A percentile compares a stretch with the other conserved stretches of the same genome.
Evolutionary conservation across 1,140 invertebrate species (phyloP).

Genomic region (Marisa cornuarietis): DNA sequence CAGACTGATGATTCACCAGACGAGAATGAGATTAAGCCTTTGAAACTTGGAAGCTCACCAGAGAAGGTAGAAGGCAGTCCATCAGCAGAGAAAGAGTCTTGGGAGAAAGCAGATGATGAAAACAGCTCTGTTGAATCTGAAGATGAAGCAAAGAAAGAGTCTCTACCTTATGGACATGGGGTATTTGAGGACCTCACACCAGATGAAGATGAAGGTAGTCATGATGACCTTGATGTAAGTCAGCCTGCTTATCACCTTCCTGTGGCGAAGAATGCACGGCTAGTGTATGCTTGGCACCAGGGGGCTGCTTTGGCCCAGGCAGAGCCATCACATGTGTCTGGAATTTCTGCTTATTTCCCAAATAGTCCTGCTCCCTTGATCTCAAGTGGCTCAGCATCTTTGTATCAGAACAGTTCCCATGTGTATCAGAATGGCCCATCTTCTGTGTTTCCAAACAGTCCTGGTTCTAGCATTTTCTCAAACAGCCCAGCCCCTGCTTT

Average conservation of each 20-base stretch:
- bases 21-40: slow-evolving; percentile 4
- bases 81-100: background rate
- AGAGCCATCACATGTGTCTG: background rate
- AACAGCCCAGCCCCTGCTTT: slow-evolving; percentile 4
- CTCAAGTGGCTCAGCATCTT: background rate
- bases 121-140: background rate
- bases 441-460: slow-evolving; percentile 6
- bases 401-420: slow-evolving; percentile 8
- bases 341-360: background rate
- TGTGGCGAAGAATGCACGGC: slow-evolving; percentile 10
- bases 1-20: slow-evolving; percentile 20
- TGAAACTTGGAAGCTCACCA: slow-evolving; percentile 6
- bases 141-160: slow-evolving; percentile 10
- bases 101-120: background rate
- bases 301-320: background rate
- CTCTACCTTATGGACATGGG: slow-evolving; percentile 19
- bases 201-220: slow-evolving; percentile 20
- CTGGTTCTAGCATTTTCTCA: background rate
- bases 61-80: background rate
- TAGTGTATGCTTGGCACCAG: slow-evolving; percentile 9
- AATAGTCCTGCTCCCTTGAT: slow-evolving; percentile 3
- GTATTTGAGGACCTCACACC: slow-evolving; percentile 23
- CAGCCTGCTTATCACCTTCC: slow-evolving; percentile 20
- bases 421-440: slow-evolving; percentile 22
- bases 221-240: slow-evolving; percentile 11